These are phyloP conservation scores for Gandaritis pyraliata DNA, from an alignment of 2,888 invertebrate species.

Conservation along the genomic window DNA sequence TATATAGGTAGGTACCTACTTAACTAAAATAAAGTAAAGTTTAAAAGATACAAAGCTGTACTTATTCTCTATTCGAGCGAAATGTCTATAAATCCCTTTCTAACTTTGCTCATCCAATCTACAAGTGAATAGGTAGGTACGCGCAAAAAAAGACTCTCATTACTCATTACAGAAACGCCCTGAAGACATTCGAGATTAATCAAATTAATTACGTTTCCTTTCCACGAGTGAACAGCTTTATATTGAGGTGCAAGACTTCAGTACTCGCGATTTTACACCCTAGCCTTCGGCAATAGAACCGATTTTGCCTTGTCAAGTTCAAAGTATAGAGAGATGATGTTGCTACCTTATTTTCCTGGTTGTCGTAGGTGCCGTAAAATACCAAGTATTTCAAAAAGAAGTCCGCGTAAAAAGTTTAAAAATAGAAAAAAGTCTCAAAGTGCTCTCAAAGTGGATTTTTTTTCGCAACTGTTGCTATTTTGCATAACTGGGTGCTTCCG, in stretches of 20 bases:
- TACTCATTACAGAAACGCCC: constrained; percentile 66
- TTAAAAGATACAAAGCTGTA: too few relatives aligned
- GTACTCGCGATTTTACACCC: constrained; percentile 6
- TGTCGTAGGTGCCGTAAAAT: background rate
- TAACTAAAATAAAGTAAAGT: too few relatives aligned
- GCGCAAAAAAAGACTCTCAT: constrained; percentile 52
- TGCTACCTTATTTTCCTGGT: background rate
- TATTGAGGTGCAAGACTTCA: constrained; percentile 17
- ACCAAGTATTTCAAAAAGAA: background rate
- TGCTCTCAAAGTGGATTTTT: background rate
- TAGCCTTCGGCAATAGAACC: background rate
- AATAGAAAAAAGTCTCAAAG: background rate
- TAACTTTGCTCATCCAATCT: background rate
- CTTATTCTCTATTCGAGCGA: background rate
- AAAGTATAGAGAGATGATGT: background rate
- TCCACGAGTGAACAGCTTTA: constrained; percentile 54
- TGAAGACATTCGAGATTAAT: constrained; percentile 71
- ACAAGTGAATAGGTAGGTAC: constrained; percentile 23
- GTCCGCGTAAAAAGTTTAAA: background rate
- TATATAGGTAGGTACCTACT: too few relatives aligned
- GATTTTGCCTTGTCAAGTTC: constrained; percentile 5
- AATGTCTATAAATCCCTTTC: background rate
- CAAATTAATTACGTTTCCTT: constrained; percentile 76
- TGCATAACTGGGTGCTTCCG: background rate
- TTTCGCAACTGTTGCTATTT: background rate